phyloP scores from a whole-genome alignment of 2,888 invertebrate genomes.

The Brenthis hecate region DNA sequence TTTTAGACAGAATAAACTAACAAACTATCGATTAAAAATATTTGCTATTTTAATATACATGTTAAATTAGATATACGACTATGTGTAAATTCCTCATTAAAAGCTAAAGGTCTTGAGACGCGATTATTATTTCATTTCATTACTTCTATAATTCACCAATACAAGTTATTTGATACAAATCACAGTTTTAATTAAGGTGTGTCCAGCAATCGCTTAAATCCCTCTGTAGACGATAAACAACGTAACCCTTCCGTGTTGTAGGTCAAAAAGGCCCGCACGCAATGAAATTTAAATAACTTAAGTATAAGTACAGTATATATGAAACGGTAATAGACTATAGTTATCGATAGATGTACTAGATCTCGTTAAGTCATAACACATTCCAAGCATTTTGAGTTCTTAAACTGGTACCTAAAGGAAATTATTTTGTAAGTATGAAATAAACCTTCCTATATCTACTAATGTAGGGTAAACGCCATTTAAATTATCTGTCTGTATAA shows the following conservation, averaged over 20 bases:
- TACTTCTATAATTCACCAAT: conserved; percentile 35
- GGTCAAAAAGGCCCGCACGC: conserved; percentile 69
- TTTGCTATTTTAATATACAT: background rate
- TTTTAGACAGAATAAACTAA: background rate
- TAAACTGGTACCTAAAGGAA: no score
- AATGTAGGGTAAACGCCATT: no score
- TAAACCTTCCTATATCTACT: no score
- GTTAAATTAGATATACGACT: background rate
- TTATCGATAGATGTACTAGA: background rate
- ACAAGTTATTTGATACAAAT: conserved; percentile 39
- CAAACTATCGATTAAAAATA: background rate
- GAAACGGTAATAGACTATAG: conserved; percentile 9
- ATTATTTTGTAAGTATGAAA: no score
- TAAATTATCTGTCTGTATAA: no score
- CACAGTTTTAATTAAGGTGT: conserved; percentile 43
- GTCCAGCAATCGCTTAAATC: conserved; percentile 33
- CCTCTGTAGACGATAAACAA: conserved; percentile 51
- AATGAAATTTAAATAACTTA: conserved; percentile 47
- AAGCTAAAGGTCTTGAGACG: conserved; percentile 5
- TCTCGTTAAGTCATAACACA: no score
- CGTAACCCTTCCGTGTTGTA: conserved; percentile 56
- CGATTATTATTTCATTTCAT: conserved; percentile 31
- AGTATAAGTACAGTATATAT: conserved; percentile 11
- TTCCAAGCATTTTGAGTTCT: background rate
- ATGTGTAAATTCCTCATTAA: conserved; percentile 9